phyloP scores from a whole-genome alignment of 2,113 vertebrate species.

The Hyperoodon ampullatus region DNA sequence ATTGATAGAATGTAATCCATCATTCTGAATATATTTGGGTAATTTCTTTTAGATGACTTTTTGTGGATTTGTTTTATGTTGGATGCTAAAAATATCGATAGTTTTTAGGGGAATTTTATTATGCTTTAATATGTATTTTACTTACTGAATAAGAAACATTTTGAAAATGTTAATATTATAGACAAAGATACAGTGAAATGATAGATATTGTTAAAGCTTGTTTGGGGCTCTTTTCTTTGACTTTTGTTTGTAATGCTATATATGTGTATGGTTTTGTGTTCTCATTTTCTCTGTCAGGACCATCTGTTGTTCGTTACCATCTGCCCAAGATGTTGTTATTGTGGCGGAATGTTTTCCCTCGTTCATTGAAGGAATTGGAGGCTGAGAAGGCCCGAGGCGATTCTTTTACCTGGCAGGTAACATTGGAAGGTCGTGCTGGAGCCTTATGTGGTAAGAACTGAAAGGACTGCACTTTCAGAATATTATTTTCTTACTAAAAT shows the following conservation, averaged over 20 bases:
- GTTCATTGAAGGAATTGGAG: slow-evolving; percentile 97
- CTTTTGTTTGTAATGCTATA: neutral
- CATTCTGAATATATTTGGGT: slow-evolving; percentile 20
- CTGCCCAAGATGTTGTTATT: slow-evolving; percentile 98
- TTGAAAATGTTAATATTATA: slow-evolving; percentile 25
- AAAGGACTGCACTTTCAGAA: neutral
- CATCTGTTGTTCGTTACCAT: slow-evolving; percentile 97
- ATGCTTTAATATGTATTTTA: slow-evolving; percentile 21
- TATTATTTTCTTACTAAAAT: neutral
- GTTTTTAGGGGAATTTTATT: slow-evolving; percentile 18
- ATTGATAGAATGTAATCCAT: neutral
- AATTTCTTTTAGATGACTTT: neutral
- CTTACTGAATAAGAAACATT: neutral
- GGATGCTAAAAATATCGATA: slow-evolving; percentile 3
- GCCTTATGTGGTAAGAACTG: slow-evolving; percentile 94
- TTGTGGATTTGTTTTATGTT: slow-evolving; percentile 17
- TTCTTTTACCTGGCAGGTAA: slow-evolving; percentile 99
- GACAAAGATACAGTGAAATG: neutral
- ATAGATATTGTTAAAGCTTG: neutral
- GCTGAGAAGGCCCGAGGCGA: slow-evolving; percentile 98
- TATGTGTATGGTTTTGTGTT: neutral
- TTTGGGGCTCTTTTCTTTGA: neutral
- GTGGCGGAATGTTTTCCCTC: slow-evolving; percentile 98
- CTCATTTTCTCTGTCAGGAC: slow-evolving; percentile 84
- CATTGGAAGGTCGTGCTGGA: slow-evolving; percentile 96